Percentiles rank a stretch among this genome's conserved stretches.
phyloP scores from a whole-genome alignment of 64 coral and sea anemone species.

The Porites lutea region DNA sequence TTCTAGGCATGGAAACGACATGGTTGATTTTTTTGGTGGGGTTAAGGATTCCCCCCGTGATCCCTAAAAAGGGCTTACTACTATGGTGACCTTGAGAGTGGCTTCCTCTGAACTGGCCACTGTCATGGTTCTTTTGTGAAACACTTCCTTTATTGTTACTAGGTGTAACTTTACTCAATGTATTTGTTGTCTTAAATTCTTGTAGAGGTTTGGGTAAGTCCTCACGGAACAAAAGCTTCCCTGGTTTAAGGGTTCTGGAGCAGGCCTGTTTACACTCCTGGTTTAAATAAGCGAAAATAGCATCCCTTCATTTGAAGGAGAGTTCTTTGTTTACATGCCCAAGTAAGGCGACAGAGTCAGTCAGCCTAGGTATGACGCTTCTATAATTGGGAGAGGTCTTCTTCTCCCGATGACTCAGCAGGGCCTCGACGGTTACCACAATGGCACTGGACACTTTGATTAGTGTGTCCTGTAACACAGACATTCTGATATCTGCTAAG shows the following conservation, averaged over 20 bases:
- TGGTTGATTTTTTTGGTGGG: conserved; percentile 42
- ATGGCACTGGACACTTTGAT: conserved; percentile 39
- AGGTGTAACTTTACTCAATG: conserved; percentile 17
- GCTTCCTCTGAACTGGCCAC: background rate
- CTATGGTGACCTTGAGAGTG: background rate
- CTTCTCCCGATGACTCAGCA: conserved; percentile 33
- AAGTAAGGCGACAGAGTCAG: conserved; percentile 58
- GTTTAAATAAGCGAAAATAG: background rate
- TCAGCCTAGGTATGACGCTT: conserved; percentile 37
- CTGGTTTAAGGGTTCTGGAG: background rate
- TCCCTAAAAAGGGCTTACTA: conserved; percentile 58
- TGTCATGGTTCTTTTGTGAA: background rate
- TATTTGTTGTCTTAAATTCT: conserved; percentile 70
- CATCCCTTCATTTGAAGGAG: conserved; percentile 13
- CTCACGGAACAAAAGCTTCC: background rate
- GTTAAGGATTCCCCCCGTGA: conserved; percentile 18
- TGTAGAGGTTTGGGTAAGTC: conserved; percentile 57
- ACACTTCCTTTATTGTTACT: background rate
- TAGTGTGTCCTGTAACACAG: conserved; percentile 48
- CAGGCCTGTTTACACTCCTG: background rate
- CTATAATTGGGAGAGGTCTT: conserved; percentile 34
- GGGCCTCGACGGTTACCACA: conserved; percentile 37
- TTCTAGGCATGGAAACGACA: background rate
- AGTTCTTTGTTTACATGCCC: background rate
- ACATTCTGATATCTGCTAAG: conserved; percentile 34